These are phyloP conservation scores for Lasioglossum vierecki DNA, from an alignment of 2,888 invertebrate species.

Conservation along the genomic window DNA sequence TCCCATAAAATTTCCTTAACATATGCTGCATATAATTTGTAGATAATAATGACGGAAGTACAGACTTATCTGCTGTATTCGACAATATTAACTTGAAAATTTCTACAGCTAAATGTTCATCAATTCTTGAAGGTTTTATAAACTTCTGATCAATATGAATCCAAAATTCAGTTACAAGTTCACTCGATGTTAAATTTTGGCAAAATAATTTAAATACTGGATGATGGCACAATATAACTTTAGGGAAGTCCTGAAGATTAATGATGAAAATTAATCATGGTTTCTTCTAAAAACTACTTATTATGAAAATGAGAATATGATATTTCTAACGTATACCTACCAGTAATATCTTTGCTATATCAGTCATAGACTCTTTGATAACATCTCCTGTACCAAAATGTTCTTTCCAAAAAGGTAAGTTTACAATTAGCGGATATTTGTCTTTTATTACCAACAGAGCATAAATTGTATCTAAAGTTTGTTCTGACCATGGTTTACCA, in stretches of 20 bases:
- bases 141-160: slow-evolving; percentile 84
- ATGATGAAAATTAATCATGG: slow-evolving; percentile 35
- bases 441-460: slow-evolving; percentile 85
- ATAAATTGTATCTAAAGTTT: slow-evolving; percentile 88
- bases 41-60: slow-evolving; percentile 87
- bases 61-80: slow-evolving; percentile 84
- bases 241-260: slow-evolving; percentile 86
- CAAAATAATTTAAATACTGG: slow-evolving; percentile 88
- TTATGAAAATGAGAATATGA: background rate
- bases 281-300: slow-evolving; percentile 27
- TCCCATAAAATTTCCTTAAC: slow-evolving; percentile 87
- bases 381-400: slow-evolving; percentile 86
- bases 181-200: slow-evolving; percentile 85
- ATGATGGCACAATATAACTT: slow-evolving; percentile 86
- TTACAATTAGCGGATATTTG: slow-evolving; percentile 85
- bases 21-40: slow-evolving; percentile 88
- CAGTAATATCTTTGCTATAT: slow-evolving; percentile 87
- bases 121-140: slow-evolving; percentile 86
- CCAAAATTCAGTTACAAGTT: slow-evolving; percentile 86
- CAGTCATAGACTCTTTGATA: slow-evolving; percentile 86
- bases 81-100: slow-evolving; percentile 86
- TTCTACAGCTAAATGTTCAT: slow-evolving; percentile 87
- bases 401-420: slow-evolving; percentile 85
- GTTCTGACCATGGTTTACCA: slow-evolving; percentile 87
- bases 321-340: slow-evolving; percentile 83